These are phyloP conservation scores for Orchesella cincta DNA, from an alignment of 1,140 invertebrate species.

Conservation along the genomic window DNA sequence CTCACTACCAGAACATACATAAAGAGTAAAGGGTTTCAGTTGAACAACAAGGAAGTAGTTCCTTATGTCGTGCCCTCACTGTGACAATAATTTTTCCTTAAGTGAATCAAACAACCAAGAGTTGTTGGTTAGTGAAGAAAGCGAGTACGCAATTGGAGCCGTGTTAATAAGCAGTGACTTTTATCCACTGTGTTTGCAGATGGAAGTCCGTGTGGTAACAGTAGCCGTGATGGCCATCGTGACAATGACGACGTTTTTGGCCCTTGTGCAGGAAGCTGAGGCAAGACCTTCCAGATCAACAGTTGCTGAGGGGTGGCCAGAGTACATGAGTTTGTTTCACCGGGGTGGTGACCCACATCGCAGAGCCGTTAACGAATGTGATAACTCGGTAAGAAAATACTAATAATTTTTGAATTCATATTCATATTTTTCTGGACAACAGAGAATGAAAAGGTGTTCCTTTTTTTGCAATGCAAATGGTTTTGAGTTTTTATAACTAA, in stretches of 20 bases:
- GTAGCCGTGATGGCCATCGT: not conserved
- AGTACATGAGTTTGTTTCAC: not conserved
- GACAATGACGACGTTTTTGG: not conserved
- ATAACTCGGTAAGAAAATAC: not conserved
- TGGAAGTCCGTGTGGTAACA: conserved; percentile 2
- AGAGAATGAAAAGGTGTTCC: not conserved
- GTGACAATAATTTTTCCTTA: too few species aligned
- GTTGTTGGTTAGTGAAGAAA: too few species aligned
- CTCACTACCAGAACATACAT: too few species aligned
- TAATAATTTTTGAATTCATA: not conserved
- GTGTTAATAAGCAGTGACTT: conserved; percentile 17
- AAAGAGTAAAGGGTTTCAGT: too few species aligned
- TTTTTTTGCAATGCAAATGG: not conserved
- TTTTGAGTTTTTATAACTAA: too few species aligned
- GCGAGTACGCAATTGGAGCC: too few species aligned
- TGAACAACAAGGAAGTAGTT: too few species aligned
- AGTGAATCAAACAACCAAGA: too few species aligned
- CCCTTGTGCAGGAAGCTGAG: not conserved
- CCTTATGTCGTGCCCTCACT: too few species aligned
- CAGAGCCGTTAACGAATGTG: conserved; percentile 17
- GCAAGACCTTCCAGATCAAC: not conserved
- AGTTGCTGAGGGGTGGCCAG: not conserved
- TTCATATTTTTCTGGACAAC: not conserved
- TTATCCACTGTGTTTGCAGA: conserved; percentile 18
- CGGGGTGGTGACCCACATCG: not conserved